Conservation (phyloP, 2,113 vertebrate genomes). For the Opisthocomus hoazin region DNA sequence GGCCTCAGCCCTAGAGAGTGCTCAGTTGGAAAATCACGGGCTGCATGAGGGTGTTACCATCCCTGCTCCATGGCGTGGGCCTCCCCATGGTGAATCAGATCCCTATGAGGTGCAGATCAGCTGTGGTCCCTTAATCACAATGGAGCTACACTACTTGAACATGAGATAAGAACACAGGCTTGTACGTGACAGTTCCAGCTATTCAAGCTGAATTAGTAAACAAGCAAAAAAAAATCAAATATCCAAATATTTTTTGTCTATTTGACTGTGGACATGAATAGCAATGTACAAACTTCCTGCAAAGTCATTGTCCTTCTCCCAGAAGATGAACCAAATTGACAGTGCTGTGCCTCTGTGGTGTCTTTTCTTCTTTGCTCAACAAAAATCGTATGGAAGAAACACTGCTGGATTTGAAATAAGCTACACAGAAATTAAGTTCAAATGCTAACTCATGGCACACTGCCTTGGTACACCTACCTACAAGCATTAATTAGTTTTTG, state of each 20-base stretch:
- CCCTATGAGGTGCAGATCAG: not conserved
- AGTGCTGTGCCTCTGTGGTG: not conserved
- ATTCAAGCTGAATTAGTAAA: not conserved
- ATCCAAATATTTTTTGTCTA: not conserved
- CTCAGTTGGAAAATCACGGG: rapidly evolving
- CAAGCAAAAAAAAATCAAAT: not conserved
- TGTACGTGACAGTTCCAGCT: not conserved
- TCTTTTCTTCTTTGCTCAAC: not conserved
- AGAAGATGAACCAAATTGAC: not conserved
- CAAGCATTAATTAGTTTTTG: not conserved
- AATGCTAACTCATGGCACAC: not conserved
- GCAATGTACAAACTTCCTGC: not conserved
- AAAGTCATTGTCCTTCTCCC: not conserved
- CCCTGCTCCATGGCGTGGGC: rapidly evolving
- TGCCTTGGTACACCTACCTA: not conserved
- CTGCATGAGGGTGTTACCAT: not conserved
- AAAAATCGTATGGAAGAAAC: not conserved
- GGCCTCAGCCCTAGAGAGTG: not conserved
- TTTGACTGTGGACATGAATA: not conserved
- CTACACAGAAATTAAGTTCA: not conserved
- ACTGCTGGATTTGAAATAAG: not conserved
- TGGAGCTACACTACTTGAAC: not conserved
- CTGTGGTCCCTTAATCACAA: not conserved
- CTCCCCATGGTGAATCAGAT: not conserved
- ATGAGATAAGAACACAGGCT: not conserved